Evolutionary conservation across 2,888 invertebrate species (phyloP), one percentile per base, ranked within the genome.

Genomic region (Daptonema setosum): DNA sequence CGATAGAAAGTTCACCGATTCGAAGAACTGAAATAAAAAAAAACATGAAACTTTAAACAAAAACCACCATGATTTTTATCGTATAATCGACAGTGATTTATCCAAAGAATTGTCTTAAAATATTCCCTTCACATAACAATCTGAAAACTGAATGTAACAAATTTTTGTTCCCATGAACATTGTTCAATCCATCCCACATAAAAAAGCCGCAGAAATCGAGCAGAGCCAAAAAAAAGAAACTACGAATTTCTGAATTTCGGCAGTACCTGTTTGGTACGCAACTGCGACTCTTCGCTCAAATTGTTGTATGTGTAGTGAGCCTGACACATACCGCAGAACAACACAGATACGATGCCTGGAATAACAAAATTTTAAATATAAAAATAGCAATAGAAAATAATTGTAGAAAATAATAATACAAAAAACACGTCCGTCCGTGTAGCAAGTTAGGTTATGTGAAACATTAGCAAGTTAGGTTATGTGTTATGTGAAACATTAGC

Each of bases 231-330:
- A n/a, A n/a, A n/a, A n/a, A n/a, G n/a, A n/a, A n/a, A n/a, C n/a
- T n/a, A n/a, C n/a, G n/a, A n/a, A n/a, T n/a, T n/a, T n/a, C n/a
- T n/a, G n/a, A n/a, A n/a, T n/a, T n/a, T n/a, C n/a, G n/a, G n/a
- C n/a, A n/a, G n/a, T 59, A 76, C 75, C 72, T 87, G 85, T 73
- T 90, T 90, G 30, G 88, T 90, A 62, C 87, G 77, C 62, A 79
- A 79, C 63, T 87, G 79, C 0, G 88, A 87, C 69, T 87, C 85
- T 56, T 80, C 78, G 0, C 88, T 88, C 41, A 91, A 75, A 74
- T 91, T 91, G 75, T 95, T 93, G 75, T 87, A 93, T 0, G 95
- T 97, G 73, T 97, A 97, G 75, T 97, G 95, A 25, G 95, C 95
- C 75, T 97, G 95, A 69, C 90, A 91, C 67, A 97, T 95, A 29